Conservation (phyloP, 1,140 invertebrate species). For the Gryllus bimaculatus region DNA sequence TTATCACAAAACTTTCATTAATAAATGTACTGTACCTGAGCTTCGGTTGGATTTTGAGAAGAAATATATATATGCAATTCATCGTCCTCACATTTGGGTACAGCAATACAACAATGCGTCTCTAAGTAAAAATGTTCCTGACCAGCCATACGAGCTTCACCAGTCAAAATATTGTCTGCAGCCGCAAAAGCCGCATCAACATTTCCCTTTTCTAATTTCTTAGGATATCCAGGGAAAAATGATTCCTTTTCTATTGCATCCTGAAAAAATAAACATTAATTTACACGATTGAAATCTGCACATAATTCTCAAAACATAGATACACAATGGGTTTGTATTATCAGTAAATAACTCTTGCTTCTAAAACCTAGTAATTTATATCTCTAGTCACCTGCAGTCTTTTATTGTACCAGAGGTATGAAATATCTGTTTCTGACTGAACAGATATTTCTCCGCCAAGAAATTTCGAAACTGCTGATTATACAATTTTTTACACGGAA, state of each 20-base stretch:
- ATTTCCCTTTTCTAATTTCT: constrained; percentile 54
- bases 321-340: not conserved
- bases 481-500: too few relatives aligned
- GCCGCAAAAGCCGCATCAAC: constrained; percentile 50
- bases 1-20: not conserved
- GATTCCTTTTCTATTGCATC: constrained; percentile 69
- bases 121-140: constrained; percentile 97
- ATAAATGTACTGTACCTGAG: constrained; percentile 36
- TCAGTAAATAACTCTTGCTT: not conserved
- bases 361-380: not conserved
- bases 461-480: too few relatives aligned
- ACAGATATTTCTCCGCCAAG: too few relatives aligned
- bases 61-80: constrained; percentile 79
- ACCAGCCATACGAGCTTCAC: constrained; percentile 70
- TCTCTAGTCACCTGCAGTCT: too few relatives aligned
- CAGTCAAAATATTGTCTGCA: constrained; percentile 55
- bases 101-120: constrained; percentile 64
- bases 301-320: not conserved
- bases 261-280: constrained; percentile 26
- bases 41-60: constrained; percentile 72
- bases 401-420: too few relatives aligned
- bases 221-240: constrained; percentile 47
- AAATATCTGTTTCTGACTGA: too few relatives aligned
- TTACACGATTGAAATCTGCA: not conserved
- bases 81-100: constrained; percentile 68